Evolutionary conservation across 2,888 invertebrate species (phyloP).

Genomic region (Yponomeuta evonymella): DNA sequence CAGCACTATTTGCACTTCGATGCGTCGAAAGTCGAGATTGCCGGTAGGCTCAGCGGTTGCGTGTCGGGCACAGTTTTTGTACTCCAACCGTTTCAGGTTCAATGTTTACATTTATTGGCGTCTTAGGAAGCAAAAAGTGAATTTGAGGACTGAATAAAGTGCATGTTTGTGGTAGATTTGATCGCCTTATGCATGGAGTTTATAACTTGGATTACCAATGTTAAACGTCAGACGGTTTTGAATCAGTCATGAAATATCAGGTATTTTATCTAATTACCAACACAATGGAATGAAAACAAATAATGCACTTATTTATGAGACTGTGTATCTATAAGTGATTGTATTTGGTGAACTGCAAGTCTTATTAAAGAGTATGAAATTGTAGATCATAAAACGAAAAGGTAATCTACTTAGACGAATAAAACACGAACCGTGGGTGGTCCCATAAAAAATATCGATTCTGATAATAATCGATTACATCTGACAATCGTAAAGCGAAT

Average conservation of each 20-base stretch:
- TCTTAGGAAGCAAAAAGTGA: not conserved
- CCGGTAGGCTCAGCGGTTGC: not conserved
- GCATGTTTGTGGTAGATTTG: not conserved
- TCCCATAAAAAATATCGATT: constrained; percentile 24
- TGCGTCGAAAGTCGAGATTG: not conserved
- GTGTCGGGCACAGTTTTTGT: not conserved
- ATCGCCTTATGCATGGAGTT: not conserved
- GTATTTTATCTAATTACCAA: no score
- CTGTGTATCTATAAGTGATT: not conserved
- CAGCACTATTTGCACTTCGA: not conserved
- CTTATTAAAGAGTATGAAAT: not conserved
- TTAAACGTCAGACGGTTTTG: no score
- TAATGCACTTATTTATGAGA: not conserved
- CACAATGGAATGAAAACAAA: not conserved
- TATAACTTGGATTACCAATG: not conserved
- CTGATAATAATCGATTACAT: constrained; percentile 35
- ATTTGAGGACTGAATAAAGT: not conserved
- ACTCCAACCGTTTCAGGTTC: not conserved
- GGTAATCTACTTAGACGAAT: not conserved
- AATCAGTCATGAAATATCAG: no score
- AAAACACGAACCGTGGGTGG: constrained; percentile 23
- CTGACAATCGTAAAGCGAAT: constrained; percentile 44
- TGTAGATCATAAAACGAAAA: not conserved
- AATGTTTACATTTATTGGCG: not conserved
- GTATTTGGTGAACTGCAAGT: not conserved